Conservation (phyloP, 2,888 invertebrate genomes). For the Halictus ligatus region DNA sequence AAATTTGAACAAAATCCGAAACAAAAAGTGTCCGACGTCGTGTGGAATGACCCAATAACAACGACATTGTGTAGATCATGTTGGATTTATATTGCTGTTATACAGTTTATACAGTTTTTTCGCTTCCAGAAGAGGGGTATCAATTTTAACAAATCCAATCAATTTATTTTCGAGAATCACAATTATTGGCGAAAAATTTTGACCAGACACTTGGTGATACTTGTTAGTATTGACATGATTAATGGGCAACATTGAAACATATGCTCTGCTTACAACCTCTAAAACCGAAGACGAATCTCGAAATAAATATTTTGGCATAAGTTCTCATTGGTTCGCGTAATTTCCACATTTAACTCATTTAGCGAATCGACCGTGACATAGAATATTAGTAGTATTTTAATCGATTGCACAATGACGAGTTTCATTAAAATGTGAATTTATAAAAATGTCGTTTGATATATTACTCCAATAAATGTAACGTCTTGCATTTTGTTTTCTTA, state of each 20-base stretch:
- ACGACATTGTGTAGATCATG: too few species aligned
- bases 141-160: background rate
- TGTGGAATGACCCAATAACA: too few species aligned
- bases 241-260: slow-evolving; percentile 21
- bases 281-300: slow-evolving; percentile 38
- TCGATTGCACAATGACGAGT: slow-evolving; percentile 26
- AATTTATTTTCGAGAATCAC: background rate
- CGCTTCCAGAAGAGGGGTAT: background rate
- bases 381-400: slow-evolving; percentile 41
- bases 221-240: slow-evolving; percentile 22
- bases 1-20: too few species aligned
- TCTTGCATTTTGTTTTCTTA: background rate
- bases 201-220: background rate
- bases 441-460: background rate
- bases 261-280: slow-evolving; percentile 20
- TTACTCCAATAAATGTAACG: background rate
- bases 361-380: slow-evolving; percentile 14
- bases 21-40: too few species aligned
- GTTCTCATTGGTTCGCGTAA: slow-evolving; percentile 57
- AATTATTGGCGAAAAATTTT: background rate
- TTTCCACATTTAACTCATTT: slow-evolving; percentile 65
- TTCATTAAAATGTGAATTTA: slow-evolving; percentile 5
- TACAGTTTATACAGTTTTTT: background rate
- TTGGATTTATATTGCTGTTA: background rate
- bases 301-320: slow-evolving; percentile 66